Base-by-base conservation (phyloP, 2,888 invertebrate genomes). In the Steinernema carpocapsae region DNA sequence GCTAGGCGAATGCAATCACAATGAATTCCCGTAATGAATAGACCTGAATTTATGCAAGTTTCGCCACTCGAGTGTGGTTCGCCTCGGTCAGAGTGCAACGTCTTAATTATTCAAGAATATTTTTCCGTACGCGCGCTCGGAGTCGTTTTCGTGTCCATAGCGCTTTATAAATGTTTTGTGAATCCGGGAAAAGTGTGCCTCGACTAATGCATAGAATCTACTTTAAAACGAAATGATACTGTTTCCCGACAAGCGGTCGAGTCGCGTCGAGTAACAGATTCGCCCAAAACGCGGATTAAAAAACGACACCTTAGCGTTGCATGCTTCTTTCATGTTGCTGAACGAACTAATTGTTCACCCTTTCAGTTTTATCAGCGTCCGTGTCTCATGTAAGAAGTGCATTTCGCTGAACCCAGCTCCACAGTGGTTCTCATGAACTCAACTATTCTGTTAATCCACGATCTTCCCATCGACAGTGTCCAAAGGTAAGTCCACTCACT, bases 341-440 rank as follows among this genome's bases (percentile, higher is more conserved):
- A 37, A 37, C 10, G 37, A 6, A 37, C 37, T 37, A 37, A 37
- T 64, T 64, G 37, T 32, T 64, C 29, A 17, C 64, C 1, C 17
- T 56, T 56, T 56, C 56, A 56, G 56, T 24, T 48, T 48, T 48
- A 2, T 19, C 19, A 14, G 17, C 48, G 19, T 48, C 48, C 19
- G 48, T 19, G 2, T 14, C 64, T 64, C 32, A 64, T 64, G 64
- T 64, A 32, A 64, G 32, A 32, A 17, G 64, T 17, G 32, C 17
- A 48, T 48, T 48, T 48, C 48, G 3, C 37, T 37, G 37, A 37
- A 37, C 3, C 37, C 4, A 37, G 37, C 10, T 52, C 24, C 24
- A 12, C 22, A 22, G 52, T 22, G 64, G 64, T 64, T 64, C 64
- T 32, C 64, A 64, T 64, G 64, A 64, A 64, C 64, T 64, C 64